A percentile compares a stretch with the other conserved stretches of the same genome.
Evolutionary conservation across 2,797 vertebrate species (phyloP).

Genomic region (Melanotaenia boesemani): DNA sequence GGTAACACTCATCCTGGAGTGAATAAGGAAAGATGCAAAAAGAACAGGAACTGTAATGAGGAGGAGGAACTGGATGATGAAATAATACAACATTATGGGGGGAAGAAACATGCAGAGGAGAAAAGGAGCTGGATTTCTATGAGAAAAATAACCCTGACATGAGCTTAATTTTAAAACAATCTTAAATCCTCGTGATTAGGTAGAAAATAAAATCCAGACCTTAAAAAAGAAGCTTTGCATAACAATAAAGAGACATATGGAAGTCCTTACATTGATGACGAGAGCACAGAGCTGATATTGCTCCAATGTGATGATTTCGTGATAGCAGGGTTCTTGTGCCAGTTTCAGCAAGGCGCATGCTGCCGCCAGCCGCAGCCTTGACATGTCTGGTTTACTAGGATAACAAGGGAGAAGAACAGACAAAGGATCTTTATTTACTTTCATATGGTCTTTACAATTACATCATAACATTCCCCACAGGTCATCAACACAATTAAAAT

Average conservation of each 20-base stretch:
- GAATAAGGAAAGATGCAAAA: neutral
- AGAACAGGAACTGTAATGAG: neutral
- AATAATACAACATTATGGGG: neutral
- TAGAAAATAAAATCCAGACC: neutral
- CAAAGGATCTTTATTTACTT: neutral
- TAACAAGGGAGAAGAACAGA: neutral
- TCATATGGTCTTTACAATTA: neutral
- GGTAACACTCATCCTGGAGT: conserved; percentile 95
- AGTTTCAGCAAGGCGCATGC: conserved; percentile 94
- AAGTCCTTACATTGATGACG: conserved; percentile 93
- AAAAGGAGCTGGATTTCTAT: neutral
- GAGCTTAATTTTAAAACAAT: neutral
- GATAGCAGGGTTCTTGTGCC: conserved; percentile 98
- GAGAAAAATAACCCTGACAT: neutral
- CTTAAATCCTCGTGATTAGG: neutral
- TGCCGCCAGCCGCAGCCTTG: conserved; percentile 93
- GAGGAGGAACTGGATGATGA: neutral
- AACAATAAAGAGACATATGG: neutral
- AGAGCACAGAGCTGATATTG: conserved; percentile 96
- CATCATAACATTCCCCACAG: neutral
- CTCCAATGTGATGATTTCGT: conserved; percentile 98
- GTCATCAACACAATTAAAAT: conserved; percentile 17
- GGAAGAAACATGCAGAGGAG: neutral
- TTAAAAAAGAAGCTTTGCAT: neutral
- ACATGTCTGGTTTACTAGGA: conserved; percentile 97